Evolutionary conservation across 2,888 invertebrate species (phyloP), one percentile per base, ranked within the genome.

Genomic region (Temnothorax ravouxi): DNA sequence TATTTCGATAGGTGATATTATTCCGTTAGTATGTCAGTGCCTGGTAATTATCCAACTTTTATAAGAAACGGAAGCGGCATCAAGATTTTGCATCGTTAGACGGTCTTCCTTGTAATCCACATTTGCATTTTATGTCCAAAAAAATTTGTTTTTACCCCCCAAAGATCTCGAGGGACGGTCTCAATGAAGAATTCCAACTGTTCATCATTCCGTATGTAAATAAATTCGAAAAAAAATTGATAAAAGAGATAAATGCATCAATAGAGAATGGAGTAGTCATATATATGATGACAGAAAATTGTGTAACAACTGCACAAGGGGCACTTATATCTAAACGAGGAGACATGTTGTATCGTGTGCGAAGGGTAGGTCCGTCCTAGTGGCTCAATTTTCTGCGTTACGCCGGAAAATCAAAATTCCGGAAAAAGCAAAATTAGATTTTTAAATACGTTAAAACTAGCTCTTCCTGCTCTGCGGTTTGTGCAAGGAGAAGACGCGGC

Each of bases 231-330:
- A 71, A 71, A 11, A 29, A 54, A 29, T 62, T 50, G 11, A 44
- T 29, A 21, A 59, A 59, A 21, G 15, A 25, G 13, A 6, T 38
- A n/a, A 47, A 21, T 59, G 34, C 18, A 21, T 15, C 34, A 79
- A 59, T 21, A 38, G 8, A 67, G 9, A 77, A 29, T 77, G 29
- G 3, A 38, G 34, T 47, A 4, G 34, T 71, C 59, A 79, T 34
- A n/a, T 34, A n/a, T 67, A 44, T n/a, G 52, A 66, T n/a, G 38
- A 66, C 59, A 13, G 52, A 59, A 66, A 38, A 25, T 80, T 80
- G 59, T 13, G 25, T 80, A 80, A 71, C 47, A 38, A 80, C 38
- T 18, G 21, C 34, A 59, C 69, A 59, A 79, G 1, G n/a, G 29
- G 29, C 18, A 47, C 8, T n/a, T 41, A 5, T 21, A 38, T 76